A percentile compares a stretch with the other conserved stretches of the same genome.
Conservation (phyloP, 1,140 invertebrate species). For the Bombus confusus region DNA sequence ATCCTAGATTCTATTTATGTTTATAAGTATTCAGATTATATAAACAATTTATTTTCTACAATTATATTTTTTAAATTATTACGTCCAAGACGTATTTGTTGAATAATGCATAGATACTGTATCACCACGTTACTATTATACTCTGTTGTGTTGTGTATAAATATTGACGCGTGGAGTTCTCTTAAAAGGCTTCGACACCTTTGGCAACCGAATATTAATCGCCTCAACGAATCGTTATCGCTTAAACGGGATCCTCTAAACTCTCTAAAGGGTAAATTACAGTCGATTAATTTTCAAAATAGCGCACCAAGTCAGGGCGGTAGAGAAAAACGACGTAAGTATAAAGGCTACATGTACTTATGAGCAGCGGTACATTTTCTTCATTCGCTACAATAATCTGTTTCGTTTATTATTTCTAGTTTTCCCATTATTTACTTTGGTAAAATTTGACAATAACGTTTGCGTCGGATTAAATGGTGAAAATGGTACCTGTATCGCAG, state of each 20-base stretch:
- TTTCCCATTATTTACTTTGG: slow-evolving; percentile 88
- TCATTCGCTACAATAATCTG: not conserved
- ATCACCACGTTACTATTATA: slow-evolving; percentile 22
- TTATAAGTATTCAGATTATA: too few species aligned
- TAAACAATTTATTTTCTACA: too few species aligned
- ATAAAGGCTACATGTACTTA: not conserved
- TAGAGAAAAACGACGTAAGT: slow-evolving; percentile 61
- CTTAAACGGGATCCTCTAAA: not conserved
- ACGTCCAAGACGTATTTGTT: not conserved
- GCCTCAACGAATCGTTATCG: not conserved
- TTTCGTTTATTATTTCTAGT: slow-evolving; percentile 80
- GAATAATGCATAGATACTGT: slow-evolving; percentile 6
- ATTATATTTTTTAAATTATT: not conserved
- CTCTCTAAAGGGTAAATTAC: not conserved
- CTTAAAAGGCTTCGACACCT: slow-evolving; percentile 32
- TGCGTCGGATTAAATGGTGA: slow-evolving; percentile 88
- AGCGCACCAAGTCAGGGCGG: not conserved
- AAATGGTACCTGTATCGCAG: slow-evolving; percentile 89
- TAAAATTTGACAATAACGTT: slow-evolving; percentile 87
- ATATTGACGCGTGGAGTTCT: slow-evolving; percentile 41
- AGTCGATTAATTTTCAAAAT: slow-evolving; percentile 18
- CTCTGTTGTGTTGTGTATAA: not conserved
- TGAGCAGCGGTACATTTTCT: not conserved
- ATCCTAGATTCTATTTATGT: too few species aligned
- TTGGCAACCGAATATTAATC: slow-evolving; percentile 49